These are phyloP conservation scores for Aphaenogaster rudis DNA, from an alignment of 1,140 invertebrate genomes.

Conservation along the genomic window DNA sequence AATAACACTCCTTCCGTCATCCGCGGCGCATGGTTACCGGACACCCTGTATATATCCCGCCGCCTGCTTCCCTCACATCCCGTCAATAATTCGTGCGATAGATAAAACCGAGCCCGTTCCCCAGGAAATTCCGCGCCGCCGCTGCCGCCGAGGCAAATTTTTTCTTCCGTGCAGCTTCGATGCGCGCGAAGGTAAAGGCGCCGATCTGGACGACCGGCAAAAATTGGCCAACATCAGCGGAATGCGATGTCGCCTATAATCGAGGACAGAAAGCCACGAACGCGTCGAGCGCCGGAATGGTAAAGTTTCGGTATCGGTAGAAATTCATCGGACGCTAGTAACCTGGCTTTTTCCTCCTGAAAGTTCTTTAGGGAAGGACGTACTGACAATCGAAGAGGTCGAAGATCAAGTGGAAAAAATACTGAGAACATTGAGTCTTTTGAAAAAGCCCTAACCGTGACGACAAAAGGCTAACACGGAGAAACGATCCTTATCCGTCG, in stretches of 20 bases:
- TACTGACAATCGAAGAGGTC: background rate
- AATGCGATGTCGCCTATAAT: conserved; percentile 43
- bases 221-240: conserved; percentile 50
- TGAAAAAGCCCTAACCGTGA: background rate
- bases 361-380: background rate
- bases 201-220: conserved; percentile 37
- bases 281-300: background rate
- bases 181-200: conserved; percentile 46
- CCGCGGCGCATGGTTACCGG: conserved; percentile 2
- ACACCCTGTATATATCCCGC: conserved; percentile 52
- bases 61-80: conserved; percentile 51
- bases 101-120: conserved; percentile 58
- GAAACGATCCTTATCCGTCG: background rate
- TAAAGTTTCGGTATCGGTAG: background rate
- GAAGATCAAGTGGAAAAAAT: background rate
- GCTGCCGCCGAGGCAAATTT: conserved; percentile 52
- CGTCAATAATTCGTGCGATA: conserved; percentile 60
- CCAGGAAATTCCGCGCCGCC: conserved; percentile 53
- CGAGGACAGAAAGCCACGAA: background rate
- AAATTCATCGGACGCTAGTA: background rate
- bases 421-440: background rate
- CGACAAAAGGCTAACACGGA: background rate
- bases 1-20: conserved; percentile 22
- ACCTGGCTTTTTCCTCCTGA: background rate
- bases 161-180: conserved; percentile 44